These are phyloP conservation scores for Pteronotus mesoamericanus DNA, from an alignment of 2,797 vertebrate species.

Conservation along the genomic window DNA sequence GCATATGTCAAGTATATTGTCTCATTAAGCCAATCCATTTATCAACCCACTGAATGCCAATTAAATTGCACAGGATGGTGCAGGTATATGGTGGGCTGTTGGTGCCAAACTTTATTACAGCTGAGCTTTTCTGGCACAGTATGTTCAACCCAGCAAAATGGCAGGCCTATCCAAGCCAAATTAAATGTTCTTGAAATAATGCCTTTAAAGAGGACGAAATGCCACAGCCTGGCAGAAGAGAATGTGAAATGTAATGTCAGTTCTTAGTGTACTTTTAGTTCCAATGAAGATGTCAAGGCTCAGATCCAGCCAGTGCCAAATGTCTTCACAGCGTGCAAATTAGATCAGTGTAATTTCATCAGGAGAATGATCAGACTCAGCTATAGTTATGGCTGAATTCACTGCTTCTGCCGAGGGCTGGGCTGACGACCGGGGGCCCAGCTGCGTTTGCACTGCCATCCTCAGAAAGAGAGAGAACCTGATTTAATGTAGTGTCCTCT, in stretches of 20 bases:
- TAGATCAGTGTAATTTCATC: slow-evolving; percentile 90
- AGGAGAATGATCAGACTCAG: slow-evolving; percentile 84
- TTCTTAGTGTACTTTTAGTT: slow-evolving; percentile 83
- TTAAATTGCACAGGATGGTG: slow-evolving; percentile 92
- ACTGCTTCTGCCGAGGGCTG: slow-evolving; percentile 78
- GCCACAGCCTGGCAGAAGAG: slow-evolving; percentile 78
- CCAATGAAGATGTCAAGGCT: slow-evolving; percentile 88
- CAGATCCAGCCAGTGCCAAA: slow-evolving; percentile 85
- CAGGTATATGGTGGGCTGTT: slow-evolving; percentile 89
- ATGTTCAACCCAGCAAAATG: slow-evolving; percentile 80
- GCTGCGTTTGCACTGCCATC: slow-evolving; percentile 80
- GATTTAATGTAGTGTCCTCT: slow-evolving; percentile 63
- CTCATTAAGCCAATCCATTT: slow-evolving; percentile 95
- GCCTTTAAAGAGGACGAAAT: slow-evolving; percentile 82
- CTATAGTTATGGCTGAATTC: slow-evolving; percentile 81
- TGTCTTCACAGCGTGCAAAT: slow-evolving; percentile 88
- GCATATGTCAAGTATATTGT: slow-evolving; percentile 95
- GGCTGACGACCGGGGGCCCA: slow-evolving; percentile 74
- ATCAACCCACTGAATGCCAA: slow-evolving; percentile 93
- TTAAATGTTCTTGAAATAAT: slow-evolving; percentile 84
- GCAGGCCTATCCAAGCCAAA: slow-evolving; percentile 83
- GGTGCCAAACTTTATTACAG: slow-evolving; percentile 89
- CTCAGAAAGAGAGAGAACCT: slow-evolving; percentile 73
- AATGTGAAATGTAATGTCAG: slow-evolving; percentile 76
- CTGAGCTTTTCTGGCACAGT: slow-evolving; percentile 87